phyloP scores from a whole-genome alignment of 2,888 invertebrate genomes.

The Brassicogethes aeneus region DNA sequence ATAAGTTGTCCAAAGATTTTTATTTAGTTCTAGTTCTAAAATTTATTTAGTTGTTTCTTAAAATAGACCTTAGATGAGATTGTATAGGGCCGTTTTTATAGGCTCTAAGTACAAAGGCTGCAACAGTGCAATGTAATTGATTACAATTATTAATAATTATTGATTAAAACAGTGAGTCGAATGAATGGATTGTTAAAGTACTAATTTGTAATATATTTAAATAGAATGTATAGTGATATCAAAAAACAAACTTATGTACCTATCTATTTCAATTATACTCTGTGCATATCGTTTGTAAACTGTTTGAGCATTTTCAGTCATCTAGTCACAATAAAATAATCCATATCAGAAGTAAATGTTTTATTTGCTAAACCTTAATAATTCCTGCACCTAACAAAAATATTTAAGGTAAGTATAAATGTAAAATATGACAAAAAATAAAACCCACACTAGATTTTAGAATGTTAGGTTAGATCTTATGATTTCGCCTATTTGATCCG shows the following conservation, averaged over 20 bases:
- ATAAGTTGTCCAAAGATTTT: slow-evolving; percentile 26
- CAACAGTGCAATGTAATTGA: slow-evolving; percentile 37
- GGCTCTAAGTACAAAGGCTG: slow-evolving; percentile 31
- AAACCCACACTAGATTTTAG: too few species aligned
- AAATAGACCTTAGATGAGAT: slow-evolving; percentile 17
- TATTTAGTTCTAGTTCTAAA: slow-evolving; percentile 16
- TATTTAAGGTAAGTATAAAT: too few species aligned
- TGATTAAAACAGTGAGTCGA: neutral
- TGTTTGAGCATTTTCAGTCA: slow-evolving; percentile 50
- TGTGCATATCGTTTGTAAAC: slow-evolving; percentile 51
- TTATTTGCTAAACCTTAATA: too few species aligned
- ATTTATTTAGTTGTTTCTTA: neutral
- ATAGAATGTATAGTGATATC: slow-evolving; percentile 31
- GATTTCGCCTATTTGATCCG: too few species aligned
- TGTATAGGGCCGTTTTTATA: slow-evolving; percentile 25
- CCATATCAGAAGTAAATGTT: neutral
- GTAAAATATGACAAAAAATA: too few species aligned
- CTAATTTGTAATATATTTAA: slow-evolving; percentile 30
- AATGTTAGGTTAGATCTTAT: too few species aligned
- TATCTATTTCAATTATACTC: slow-evolving; percentile 37
- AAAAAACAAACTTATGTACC: slow-evolving; percentile 26
- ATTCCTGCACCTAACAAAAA: too few species aligned
- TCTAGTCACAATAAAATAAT: slow-evolving; percentile 58
- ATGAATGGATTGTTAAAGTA: slow-evolving; percentile 19
- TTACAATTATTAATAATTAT: too few species aligned